Evolutionary conservation across 2,113 vertebrate genomes (phyloP).

Genomic region (Hippocampus mohnikei): DNA sequence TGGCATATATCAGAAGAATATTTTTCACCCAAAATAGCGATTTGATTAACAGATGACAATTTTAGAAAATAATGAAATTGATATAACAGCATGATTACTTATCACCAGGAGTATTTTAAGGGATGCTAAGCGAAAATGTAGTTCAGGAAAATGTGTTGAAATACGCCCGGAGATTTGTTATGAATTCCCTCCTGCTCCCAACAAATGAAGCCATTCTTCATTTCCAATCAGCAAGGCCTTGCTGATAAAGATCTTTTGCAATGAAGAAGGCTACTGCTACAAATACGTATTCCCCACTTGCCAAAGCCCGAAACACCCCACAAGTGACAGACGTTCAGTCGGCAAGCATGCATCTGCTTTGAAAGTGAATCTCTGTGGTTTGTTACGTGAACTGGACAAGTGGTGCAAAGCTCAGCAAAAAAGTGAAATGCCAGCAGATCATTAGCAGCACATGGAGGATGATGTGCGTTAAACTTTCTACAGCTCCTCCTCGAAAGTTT

Average conservation of each 20-base stretch:
- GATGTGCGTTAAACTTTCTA: constrained; percentile 15
- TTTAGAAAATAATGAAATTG: neutral
- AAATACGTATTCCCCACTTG: constrained; percentile 38
- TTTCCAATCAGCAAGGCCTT: constrained; percentile 54
- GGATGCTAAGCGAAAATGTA: neutral
- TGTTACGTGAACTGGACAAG: constrained; percentile 38
- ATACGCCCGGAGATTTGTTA: neutral
- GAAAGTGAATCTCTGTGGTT: constrained; percentile 25
- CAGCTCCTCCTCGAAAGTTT: constrained; percentile 24
- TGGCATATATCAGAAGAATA: neutral
- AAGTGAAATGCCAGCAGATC: constrained; percentile 5
- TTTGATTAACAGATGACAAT: neutral
- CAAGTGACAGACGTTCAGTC: neutral
- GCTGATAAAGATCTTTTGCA: constrained; percentile 47
- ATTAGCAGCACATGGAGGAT: constrained; percentile 32
- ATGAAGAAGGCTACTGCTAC: constrained; percentile 41
- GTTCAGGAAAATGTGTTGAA: neutral
- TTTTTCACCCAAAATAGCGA: neutral
- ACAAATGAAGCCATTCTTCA: constrained; percentile 23
- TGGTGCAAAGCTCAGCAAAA: constrained; percentile 41
- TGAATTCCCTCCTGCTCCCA: constrained; percentile 14
- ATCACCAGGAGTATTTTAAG: neutral
- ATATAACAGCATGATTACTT: neutral
- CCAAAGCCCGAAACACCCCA: constrained; percentile 26
- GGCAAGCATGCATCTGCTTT: neutral